Evolutionary conservation across 2,113 vertebrate genomes (phyloP).

Genomic region (Sinocyclocheilus anshuiensis): DNA sequence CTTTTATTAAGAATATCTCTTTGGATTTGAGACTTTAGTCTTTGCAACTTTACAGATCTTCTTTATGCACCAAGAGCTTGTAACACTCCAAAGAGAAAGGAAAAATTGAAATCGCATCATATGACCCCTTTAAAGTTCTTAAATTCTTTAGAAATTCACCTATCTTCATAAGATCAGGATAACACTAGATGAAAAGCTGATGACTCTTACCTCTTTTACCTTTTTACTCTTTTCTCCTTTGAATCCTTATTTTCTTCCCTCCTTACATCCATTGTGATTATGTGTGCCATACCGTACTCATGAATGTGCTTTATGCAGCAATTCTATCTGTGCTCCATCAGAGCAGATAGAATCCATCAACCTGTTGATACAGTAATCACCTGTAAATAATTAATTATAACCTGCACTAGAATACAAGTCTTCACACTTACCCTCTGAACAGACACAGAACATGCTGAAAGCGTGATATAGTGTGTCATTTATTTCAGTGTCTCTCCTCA

Average conservation of each 20-base stretch:
- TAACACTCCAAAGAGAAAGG: too few species aligned
- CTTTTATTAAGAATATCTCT: too few species aligned
- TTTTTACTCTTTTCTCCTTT: background rate
- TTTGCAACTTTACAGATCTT: too few species aligned
- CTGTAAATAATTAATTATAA: conserved; percentile 39
- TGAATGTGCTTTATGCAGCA: conserved; percentile 20
- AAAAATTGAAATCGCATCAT: too few species aligned
- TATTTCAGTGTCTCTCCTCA: background rate
- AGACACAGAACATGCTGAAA: background rate
- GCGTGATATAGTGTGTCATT: background rate
- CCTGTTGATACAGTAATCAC: conserved; percentile 29
- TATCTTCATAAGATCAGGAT: background rate
- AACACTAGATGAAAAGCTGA: background rate
- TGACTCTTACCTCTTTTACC: background rate
- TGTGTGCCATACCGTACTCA: background rate
- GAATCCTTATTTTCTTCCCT: background rate
- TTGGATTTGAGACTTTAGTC: too few species aligned
- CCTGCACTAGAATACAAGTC: background rate
- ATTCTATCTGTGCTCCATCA: conserved; percentile 20
- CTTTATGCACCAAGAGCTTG: too few species aligned
- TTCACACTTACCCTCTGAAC: background rate
- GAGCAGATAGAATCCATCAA: conserved; percentile 23
- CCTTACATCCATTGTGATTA: background rate
- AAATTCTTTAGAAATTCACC: background rate
- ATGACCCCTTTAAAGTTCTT: too few species aligned